Evolutionary conservation across 2,888 invertebrate genomes (phyloP).

Genomic region (Dusona sp.): DNA sequence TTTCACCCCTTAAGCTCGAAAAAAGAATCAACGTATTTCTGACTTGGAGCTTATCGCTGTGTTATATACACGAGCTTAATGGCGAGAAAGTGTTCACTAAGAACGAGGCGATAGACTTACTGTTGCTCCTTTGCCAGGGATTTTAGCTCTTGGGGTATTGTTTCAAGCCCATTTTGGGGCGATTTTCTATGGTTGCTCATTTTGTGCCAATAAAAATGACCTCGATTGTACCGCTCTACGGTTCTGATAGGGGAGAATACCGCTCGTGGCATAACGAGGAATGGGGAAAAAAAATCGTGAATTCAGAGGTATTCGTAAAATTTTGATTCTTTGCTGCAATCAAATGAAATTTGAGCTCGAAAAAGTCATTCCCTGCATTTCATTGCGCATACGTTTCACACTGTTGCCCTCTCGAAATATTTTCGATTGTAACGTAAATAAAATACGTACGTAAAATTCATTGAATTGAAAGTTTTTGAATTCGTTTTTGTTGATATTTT

Average conservation of each 20-base stretch:
- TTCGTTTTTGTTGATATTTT: not conserved
- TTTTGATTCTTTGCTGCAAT: too few relatives aligned
- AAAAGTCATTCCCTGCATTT: not conserved
- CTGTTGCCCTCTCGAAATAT: not conserved
- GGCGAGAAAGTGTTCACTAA: constrained; percentile 42
- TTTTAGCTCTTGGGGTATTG: not conserved
- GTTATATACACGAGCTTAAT: constrained; percentile 53
- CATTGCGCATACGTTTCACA: not conserved
- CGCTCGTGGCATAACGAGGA: not conserved
- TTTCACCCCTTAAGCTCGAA: not conserved
- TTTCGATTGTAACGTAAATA: not conserved
- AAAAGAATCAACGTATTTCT: constrained; percentile 38
- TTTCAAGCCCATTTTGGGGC: not conserved
- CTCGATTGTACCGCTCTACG: not conserved
- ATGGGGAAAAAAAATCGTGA: not conserved
- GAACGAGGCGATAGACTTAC: not conserved
- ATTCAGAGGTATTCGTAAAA: not conserved
- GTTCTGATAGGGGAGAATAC: not conserved
- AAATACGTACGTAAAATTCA: too few relatives aligned
- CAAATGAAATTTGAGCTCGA: not conserved
- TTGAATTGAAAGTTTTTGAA: not conserved
- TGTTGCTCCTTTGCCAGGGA: not conserved
- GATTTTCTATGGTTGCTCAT: not conserved
- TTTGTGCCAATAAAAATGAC: not conserved
- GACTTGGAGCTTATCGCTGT: constrained; percentile 53